Conservation (phyloP, 2,113 vertebrate genomes). For the Lampris megalopsis region DNA sequence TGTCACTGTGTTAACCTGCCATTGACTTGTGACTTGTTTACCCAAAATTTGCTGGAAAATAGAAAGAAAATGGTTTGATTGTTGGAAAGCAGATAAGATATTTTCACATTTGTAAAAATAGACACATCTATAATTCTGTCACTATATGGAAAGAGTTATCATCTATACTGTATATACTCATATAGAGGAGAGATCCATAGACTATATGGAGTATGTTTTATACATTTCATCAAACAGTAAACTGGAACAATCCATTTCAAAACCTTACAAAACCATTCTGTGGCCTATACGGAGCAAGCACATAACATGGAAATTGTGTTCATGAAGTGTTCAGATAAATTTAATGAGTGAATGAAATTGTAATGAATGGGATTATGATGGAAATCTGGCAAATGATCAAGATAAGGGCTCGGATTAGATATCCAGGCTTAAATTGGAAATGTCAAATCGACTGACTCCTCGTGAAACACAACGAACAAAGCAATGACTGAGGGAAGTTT, state of each 20-base stretch:
- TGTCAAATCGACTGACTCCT: slow-evolving; percentile 38
- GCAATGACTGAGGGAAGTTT: slow-evolving; percentile 61
- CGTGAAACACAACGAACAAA: slow-evolving; percentile 35
- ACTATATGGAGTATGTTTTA: background rate
- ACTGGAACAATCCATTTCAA: background rate
- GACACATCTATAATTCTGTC: background rate
- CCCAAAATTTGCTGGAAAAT: too few species aligned
- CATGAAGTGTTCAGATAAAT: background rate
- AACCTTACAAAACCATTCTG: background rate
- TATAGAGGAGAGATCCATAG: background rate
- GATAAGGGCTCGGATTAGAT: background rate
- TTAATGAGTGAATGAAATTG: background rate
- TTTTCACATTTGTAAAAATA: background rate
- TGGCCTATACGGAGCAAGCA: too few species aligned
- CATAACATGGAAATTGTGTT: background rate
- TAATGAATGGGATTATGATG: background rate
- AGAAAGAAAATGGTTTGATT: too few species aligned
- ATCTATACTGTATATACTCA: background rate
- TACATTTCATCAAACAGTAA: background rate
- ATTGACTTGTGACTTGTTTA: too few species aligned
- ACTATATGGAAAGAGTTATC: background rate
- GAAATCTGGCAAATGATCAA: slow-evolving; percentile 35
- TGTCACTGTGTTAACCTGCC: too few species aligned
- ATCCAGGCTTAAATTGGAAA: background rate
- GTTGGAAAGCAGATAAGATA: slow-evolving; percentile 1